Percentiles rank a stretch among this genome's conserved stretches.
Conservation (phyloP, 2,888 invertebrate species). For the Stictocephala bisonia region DNA sequence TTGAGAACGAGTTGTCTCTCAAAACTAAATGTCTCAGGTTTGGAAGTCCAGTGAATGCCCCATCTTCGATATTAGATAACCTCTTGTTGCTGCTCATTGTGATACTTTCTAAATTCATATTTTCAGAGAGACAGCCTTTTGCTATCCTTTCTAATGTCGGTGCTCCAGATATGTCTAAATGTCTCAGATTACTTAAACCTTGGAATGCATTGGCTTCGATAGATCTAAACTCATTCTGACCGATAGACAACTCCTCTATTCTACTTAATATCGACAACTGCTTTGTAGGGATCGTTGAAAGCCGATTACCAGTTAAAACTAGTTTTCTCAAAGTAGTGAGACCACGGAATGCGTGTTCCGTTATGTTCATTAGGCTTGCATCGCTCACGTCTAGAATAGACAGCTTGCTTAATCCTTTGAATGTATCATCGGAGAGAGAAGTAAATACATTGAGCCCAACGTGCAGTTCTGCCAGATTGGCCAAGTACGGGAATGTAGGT, state of each 20-base stretch:
- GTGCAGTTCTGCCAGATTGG: conserved; percentile 84
- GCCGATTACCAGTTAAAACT: conserved; percentile 83
- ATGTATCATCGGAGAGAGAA: conserved; percentile 79
- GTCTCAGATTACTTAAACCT: conserved; percentile 80
- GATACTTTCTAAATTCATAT: conserved; percentile 83
- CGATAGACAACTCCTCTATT: conserved; percentile 83
- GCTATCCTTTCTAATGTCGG: conserved; percentile 78
- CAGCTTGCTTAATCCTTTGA: conserved; percentile 79
- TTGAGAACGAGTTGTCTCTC: conserved; percentile 81
- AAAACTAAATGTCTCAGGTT: conserved; percentile 81
- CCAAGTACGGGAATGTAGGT: conserved; percentile 76
- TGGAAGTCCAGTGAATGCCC: conserved; percentile 80
- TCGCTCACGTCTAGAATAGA: conserved; percentile 83
- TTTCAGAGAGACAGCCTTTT: conserved; percentile 82
- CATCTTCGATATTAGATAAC: conserved; percentile 78
- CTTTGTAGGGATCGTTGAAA: conserved; percentile 79
- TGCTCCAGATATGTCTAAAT: conserved; percentile 83
- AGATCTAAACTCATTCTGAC: conserved; percentile 82
- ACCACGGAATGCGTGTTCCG: conserved; percentile 80
- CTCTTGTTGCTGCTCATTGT: conserved; percentile 82
- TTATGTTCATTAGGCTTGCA: conserved; percentile 83
- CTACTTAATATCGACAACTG: conserved; percentile 78
- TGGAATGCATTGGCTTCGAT: conserved; percentile 78
- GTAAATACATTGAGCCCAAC: conserved; percentile 87
- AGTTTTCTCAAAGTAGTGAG: conserved; percentile 80